Percentiles rank a stretch among this genome's conserved stretches.
Evolutionary conservation across 2,113 vertebrate genomes (phyloP).

Genomic region (Boulengeromyrus knoepffleri): DNA sequence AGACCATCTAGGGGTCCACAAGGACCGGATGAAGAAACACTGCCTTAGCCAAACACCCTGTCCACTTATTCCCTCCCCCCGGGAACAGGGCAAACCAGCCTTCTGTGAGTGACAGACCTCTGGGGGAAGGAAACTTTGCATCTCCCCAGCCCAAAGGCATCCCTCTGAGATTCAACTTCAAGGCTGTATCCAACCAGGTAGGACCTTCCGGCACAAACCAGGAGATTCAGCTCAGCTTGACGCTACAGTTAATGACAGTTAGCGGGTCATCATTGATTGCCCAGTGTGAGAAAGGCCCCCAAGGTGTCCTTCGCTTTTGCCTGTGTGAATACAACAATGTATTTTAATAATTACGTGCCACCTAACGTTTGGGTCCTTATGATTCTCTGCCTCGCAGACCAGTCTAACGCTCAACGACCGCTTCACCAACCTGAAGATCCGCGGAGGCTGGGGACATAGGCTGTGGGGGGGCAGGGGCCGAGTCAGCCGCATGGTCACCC

Average conservation of each 20-base stretch:
- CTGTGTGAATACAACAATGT: neutral
- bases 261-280: neutral
- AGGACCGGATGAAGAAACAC: neutral
- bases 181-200: slow-evolving; percentile 61
- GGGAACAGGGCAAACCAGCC: slow-evolving; percentile 33
- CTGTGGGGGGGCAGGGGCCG: slow-evolving; percentile 26
- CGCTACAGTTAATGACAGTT: neutral
- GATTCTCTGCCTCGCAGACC: slow-evolving; percentile 52
- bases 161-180: slow-evolving; percentile 59
- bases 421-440: slow-evolving; percentile 62
- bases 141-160: slow-evolving; percentile 51
- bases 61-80: neutral
- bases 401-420: slow-evolving; percentile 64
- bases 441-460: slow-evolving; percentile 32
- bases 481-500: slow-evolving; percentile 41
- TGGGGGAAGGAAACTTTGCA: neutral
- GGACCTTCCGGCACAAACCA: slow-evolving; percentile 2
- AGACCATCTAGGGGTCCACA: neutral
- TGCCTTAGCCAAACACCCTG: neutral
- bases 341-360: neutral
- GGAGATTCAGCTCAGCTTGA: neutral
- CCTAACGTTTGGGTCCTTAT: neutral
- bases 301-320: neutral
- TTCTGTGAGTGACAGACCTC: slow-evolving; percentile 32
- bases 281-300: neutral